These are phyloP conservation scores for Pseudolaguvia tuberculata DNA, from an alignment of 2,113 vertebrate species.

Conservation along the genomic window DNA sequence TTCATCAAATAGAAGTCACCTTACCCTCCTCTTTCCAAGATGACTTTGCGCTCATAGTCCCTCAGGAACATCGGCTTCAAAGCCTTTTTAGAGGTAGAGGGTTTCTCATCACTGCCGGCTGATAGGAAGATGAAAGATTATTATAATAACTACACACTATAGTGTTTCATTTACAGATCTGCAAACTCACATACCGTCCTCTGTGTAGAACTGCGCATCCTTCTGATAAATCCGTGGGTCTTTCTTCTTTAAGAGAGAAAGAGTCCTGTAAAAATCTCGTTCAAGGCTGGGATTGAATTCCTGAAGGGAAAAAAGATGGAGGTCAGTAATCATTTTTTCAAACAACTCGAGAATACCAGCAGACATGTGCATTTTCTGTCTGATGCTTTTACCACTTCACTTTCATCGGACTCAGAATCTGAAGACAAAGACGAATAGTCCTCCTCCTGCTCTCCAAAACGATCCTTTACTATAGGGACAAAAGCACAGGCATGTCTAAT, in stretches of 20 bases:
- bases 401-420: slow-evolving; percentile 74
- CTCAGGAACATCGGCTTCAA: slow-evolving; percentile 81
- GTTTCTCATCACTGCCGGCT: slow-evolving; percentile 46
- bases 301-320: slow-evolving; percentile 50
- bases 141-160: neutral
- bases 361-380: neutral
- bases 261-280: slow-evolving; percentile 79
- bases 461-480: slow-evolving; percentile 75
- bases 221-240: slow-evolving; percentile 82
- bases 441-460: slow-evolving; percentile 68
- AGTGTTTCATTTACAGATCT: neutral
- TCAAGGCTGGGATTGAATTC: slow-evolving; percentile 77
- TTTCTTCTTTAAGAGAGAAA: slow-evolving; percentile 84
- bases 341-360: neutral
- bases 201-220: slow-evolving; percentile 73
- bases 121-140: neutral
- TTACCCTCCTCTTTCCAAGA: slow-evolving; percentile 84
- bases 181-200: slow-evolving; percentile 46
- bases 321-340: neutral
- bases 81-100: slow-evolving; percentile 60
- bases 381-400: slow-evolving; percentile 66
- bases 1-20: slow-evolving; percentile 37
- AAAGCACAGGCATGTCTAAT: neutral
- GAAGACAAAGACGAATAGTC: slow-evolving; percentile 66
- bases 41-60: slow-evolving; percentile 85